Base-by-base conservation (phyloP, 2,888 invertebrate genomes). In the Troglohyphantes excavatus region DNA sequence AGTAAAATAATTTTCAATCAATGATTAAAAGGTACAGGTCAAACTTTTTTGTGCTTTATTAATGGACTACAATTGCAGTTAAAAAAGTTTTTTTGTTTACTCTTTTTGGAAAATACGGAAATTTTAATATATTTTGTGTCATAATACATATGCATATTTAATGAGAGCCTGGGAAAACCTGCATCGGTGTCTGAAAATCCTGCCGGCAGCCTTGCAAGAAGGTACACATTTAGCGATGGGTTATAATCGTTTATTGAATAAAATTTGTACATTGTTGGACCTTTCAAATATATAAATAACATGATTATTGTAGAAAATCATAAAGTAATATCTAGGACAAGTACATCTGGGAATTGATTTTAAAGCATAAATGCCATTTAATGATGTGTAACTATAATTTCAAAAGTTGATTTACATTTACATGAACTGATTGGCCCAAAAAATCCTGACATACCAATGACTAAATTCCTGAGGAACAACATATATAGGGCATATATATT, bases 381-480 rank as follows among this genome's bases (percentile, higher is more conserved):
- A 53, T 17, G n/a, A 53, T 13, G n/a, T n/a, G 17, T 53, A 53
- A 39, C 39, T 53, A 53, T 5, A n/a, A 53, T n/a, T 53, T 9
- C 17, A 39, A 53, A 13, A n/a, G 53, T 53, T 53, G n/a, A 53
- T 17, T n/a, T 17, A 53, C 0, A 53, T n/a, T n/a, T n/a, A n/a
- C 9, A 53, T 53, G n/a, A 6, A 53, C 17, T 53, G 17, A 53
- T 33, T 68, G 33, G 33, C n/a, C n/a, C n/a, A 68, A 68, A 27
- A 33, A 53, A n/a, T n/a, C 53, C n/a, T 53, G 53, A n/a, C 17
- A 9, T n/a, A 53, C 53, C n/a, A 65, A 39, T 65, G 78, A 78
- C 43, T 78, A 75, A 61, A 59, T 61, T 61, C 26, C 39, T n/a
- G 39, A 43, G 33, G 27, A 29, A 19, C 33, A 7, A 59, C 3